Conservation (phyloP, 2,113 vertebrate species). For the Microcebus griseorufus region DNA sequence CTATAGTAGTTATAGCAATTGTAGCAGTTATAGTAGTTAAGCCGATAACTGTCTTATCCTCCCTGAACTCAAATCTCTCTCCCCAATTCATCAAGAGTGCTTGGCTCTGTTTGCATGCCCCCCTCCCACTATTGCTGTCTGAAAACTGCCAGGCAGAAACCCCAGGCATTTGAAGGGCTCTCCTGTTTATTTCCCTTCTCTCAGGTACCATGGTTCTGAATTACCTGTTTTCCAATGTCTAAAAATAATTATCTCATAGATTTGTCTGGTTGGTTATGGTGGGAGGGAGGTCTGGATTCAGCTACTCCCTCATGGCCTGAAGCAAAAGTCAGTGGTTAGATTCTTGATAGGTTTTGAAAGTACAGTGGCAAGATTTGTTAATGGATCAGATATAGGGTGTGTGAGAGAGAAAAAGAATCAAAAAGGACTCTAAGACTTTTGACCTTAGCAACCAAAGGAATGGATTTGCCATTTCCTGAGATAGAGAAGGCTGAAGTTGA, state of each 20-base stretch:
- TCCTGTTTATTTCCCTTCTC: neutral
- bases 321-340: neutral
- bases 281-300: neutral
- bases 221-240: neutral
- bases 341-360: neutral
- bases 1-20: no score
- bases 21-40: neutral
- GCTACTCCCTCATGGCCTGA: neutral
- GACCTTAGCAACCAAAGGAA: neutral
- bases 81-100: neutral
- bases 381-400: neutral
- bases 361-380: neutral
- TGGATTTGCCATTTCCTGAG: neutral
- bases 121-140: neutral
- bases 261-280: neutral
- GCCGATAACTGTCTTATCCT: neutral
- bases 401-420: neutral
- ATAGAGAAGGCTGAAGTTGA: neutral
- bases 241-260: conserved; percentile 7
- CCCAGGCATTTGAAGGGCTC: neutral
- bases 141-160: neutral
- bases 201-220: neutral
- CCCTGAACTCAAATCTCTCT: neutral
- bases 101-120: neutral
- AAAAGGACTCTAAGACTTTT: conserved; percentile 20